Evolutionary conservation across 2,797 vertebrate species (phyloP), one percentile per base, ranked within the genome.

Genomic region (Simalia tracyae): DNA sequence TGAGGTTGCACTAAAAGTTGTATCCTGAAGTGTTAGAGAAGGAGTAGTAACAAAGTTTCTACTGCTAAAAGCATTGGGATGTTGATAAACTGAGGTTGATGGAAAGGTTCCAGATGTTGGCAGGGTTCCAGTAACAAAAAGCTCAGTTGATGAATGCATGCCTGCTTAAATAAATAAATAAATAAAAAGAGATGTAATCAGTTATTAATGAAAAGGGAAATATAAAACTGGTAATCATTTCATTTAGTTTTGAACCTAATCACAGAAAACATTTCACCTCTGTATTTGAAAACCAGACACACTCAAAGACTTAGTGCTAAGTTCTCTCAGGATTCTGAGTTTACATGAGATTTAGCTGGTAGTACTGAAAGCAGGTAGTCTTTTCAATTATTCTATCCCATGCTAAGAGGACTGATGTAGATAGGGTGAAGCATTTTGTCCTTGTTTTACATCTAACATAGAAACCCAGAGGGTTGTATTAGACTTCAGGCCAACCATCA

Each of bases 71-170:
- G 98, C 97, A 97, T 98, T 97, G 76, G 98, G 97, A 97, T 99
- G 99, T 97, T 99, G 99, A 97, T 99, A 99, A 12, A 98, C 98
- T 56, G 99, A 98, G 92, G 98, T 97, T 84, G 98, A 98, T 92
- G 98, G 98, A 97, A 99, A 99, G 15, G 99, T 98, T 98, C 98
- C 98, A 97, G 99, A 98, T 92, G 98, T 97, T 96, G 99, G 98
- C 97, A 99, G 97, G 91, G 99, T 98, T 97, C 99, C 99, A 93
- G 99, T 98, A 96, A 99, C 98, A 97, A 99, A 99, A 15, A 99
- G 97, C 96, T 99, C 99, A 93, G 99, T 97, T 93, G 99, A 99
- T 92, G 99, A 98, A 98, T 98, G 99, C 98, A 98, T 98, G 97
- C 99, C 99, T 99, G 94, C 66, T 87, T 95, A 96, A 26, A 97